Base-by-base conservation (phyloP, 2,888 invertebrate species). In the Syritta pipiens region DNA sequence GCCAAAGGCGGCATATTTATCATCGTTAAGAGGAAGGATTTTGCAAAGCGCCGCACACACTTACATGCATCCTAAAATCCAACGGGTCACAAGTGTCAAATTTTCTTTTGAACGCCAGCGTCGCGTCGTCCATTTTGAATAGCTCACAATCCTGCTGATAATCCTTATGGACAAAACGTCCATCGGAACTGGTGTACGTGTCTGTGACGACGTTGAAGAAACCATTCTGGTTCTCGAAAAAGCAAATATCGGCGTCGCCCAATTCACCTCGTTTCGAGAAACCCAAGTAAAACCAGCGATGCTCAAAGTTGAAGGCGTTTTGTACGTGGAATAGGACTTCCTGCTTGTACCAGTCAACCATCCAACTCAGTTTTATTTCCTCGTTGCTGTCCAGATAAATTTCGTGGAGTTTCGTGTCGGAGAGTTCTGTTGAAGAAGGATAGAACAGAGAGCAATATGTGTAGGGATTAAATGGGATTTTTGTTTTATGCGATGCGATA, bases 1-100 rank as follows among this genome's bases (percentile, higher is more conserved):
- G 84, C 3, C 85, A 84, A n/a, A n/a, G n/a, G n/a, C n/a, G 12
- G 28, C 48, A 30, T 17, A 57, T 77, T 65, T 51, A 42, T 71
- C 32, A 60, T 48, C n/a, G 19, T 35, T 49, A 20, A 28, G 9
- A n/a, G 44, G 10, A 17, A 55, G 30, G 17, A 37, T 24, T 51
- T 42, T 51, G 48, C 17, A 46, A n/a, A n/a, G n/a, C n/a, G n/a
- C n/a, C n/a, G n/a, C n/a, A 42, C 35, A 35, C 30, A 84, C 88
- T 85, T 79, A 89, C 89, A 84, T 89, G 88, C 82, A 89, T 85
- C 20, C 87, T 84, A 48, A 89, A 83, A 86, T 94, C 93, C 57
- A 90, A 88, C 10, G 90, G 89, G 86, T 96, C 96, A 84, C 97
- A 97, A 1, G 96, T 96, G 85, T 96, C 96, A 84, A 97, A 95